These are phyloP conservation scores for Tromatobia lineatoria DNA, from an alignment of 2,888 invertebrate genomes.

Conservation along the genomic window DNA sequence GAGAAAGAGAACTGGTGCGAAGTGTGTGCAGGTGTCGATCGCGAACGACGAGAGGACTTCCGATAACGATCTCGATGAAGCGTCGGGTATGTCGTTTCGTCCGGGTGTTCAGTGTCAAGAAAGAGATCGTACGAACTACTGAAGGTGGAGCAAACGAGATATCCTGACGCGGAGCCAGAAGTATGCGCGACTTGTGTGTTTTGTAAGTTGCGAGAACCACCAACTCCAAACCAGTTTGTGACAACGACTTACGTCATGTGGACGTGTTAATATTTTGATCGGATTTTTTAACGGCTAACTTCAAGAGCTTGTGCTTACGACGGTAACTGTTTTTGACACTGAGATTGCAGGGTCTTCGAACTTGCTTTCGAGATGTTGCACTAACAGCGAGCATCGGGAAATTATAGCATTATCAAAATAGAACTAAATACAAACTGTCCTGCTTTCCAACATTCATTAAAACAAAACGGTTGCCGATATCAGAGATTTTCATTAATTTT, in stretches of 20 bases:
- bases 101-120: slow-evolving; percentile 45
- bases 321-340: slow-evolving; percentile 19
- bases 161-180: slow-evolving; percentile 25
- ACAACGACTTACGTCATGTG: slow-evolving; percentile 31
- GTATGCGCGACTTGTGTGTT: slow-evolving; percentile 51
- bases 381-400: neutral
- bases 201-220: slow-evolving; percentile 41
- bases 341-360: neutral
- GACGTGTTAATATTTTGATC: slow-evolving; percentile 61
- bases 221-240: slow-evolving; percentile 22
- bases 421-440: neutral
- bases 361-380: neutral
- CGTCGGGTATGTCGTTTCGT: slow-evolving; percentile 61
- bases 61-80: slow-evolving; percentile 66
- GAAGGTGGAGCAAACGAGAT: slow-evolving; percentile 36
- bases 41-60: slow-evolving; percentile 56
- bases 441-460: neutral
- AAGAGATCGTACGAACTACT: slow-evolving; percentile 31
- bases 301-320: slow-evolving; percentile 11
- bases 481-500: neutral
- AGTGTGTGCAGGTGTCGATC: slow-evolving; percentile 61
- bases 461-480: neutral
- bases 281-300: slow-evolving; percentile 36
- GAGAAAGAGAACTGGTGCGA: slow-evolving; percentile 24
- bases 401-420: neutral